phyloP scores from a whole-genome alignment of 2,888 invertebrate species.

The Machimus atricapillus region DNA sequence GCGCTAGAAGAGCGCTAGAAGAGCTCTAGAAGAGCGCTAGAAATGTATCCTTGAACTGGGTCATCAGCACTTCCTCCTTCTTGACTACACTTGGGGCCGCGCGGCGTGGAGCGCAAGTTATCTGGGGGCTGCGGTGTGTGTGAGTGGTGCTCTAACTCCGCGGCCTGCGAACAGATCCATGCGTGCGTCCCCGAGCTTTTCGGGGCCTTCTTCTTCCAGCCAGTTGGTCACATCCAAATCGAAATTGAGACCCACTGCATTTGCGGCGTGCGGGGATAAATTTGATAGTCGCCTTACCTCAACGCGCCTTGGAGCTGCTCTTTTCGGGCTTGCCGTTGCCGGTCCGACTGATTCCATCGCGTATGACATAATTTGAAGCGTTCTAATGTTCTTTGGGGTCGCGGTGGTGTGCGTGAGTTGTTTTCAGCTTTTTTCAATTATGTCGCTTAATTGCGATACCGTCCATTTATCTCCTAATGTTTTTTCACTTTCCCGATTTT shows the following conservation, averaged over 20 bases:
- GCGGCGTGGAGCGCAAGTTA: neutral
- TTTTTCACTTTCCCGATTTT: neutral
- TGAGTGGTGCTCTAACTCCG: neutral
- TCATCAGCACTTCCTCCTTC: constrained; percentile 47
- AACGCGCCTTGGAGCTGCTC: neutral
- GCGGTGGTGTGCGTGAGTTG: neutral
- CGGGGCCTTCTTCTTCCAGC: neutral
- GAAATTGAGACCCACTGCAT: neutral
- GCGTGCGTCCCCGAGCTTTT: neutral
- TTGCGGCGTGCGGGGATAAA: neutral
- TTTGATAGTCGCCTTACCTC: neutral
- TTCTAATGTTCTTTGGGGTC: neutral
- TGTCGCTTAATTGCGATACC: neutral
- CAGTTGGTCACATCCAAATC: neutral
- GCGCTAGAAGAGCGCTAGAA: constrained; percentile 4
- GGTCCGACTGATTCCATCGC: neutral
- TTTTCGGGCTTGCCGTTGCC: neutral
- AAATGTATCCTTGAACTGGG: constrained; percentile 45
- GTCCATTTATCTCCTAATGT: neutral
- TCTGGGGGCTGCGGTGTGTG: neutral
- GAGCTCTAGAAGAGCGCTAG: no score
- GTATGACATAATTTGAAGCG: neutral
- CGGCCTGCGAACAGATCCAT: neutral
- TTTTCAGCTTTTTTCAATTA: constrained; percentile 2
- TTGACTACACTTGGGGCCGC: neutral